A percentile compares a stretch with the other conserved stretches of the same genome.
These are phyloP conservation scores for Tetragnatha versicolor DNA, from an alignment of 1,140 invertebrate genomes.

Conservation along the genomic window DNA sequence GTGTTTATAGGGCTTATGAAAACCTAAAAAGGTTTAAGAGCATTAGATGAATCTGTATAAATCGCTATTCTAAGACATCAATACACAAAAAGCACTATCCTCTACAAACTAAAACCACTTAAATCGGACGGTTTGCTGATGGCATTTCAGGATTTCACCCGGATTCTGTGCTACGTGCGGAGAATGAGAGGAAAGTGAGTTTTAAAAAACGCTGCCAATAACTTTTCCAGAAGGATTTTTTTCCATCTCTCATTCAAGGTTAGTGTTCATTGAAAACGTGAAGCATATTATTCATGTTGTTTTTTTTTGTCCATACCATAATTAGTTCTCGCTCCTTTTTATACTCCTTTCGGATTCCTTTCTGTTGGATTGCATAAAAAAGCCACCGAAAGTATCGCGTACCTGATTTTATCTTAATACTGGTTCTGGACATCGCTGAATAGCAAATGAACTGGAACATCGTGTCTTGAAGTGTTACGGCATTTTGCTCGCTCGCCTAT, in stretches of 20 bases:
- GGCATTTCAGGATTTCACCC: background rate
- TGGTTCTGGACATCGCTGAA: background rate
- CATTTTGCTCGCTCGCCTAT: too few relatives aligned
- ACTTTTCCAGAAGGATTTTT: slow-evolving; percentile 14
- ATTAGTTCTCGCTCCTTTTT: slow-evolving; percentile 31
- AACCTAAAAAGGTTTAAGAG: too few relatives aligned
- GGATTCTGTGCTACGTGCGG: slow-evolving; percentile 35
- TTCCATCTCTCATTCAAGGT: slow-evolving; percentile 25
- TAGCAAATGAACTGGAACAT: slow-evolving; percentile 12
- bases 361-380: too few relatives aligned
- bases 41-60: too few relatives aligned
- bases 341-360: too few relatives aligned
- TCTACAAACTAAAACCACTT: too few relatives aligned
- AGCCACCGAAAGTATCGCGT: background rate
- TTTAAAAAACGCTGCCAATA: background rate
- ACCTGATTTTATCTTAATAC: slow-evolving; percentile 23
- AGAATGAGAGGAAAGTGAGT: background rate
- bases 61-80: too few relatives aligned
- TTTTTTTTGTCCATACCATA: slow-evolving; percentile 7
- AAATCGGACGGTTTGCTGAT: too few relatives aligned
- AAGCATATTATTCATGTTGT: slow-evolving; percentile 32
- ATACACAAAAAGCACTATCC: too few relatives aligned
- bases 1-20: too few relatives aligned
- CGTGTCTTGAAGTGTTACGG: too few relatives aligned
- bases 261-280: slow-evolving; percentile 46